A percentile compares a stretch with the other conserved stretches of the same genome.
Evolutionary conservation across 2,797 vertebrate genomes (phyloP).

Genomic region (Spheniscus humboldti): DNA sequence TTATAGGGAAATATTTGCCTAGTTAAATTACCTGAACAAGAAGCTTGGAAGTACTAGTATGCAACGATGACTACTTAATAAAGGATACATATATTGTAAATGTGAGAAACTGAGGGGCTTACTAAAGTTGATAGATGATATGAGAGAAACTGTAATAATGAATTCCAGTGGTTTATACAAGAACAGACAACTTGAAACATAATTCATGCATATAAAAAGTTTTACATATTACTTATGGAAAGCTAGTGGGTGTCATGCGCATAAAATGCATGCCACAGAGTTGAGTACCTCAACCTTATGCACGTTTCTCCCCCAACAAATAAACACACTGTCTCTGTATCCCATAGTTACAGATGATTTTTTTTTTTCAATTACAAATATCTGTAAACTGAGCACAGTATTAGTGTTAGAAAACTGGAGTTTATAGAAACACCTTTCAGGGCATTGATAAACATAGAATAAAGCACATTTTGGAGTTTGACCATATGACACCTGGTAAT

Average conservation of each 20-base stretch:
- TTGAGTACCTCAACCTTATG: background rate
- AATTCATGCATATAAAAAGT: background rate
- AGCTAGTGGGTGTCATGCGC: background rate
- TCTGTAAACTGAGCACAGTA: background rate
- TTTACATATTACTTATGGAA: background rate
- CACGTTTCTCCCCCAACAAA: background rate
- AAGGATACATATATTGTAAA: background rate
- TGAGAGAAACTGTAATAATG: background rate
- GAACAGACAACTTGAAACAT: background rate
- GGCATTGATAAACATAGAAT: background rate
- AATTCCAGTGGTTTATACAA: background rate
- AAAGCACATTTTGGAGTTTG: background rate
- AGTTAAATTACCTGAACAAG: background rate
- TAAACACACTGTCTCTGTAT: background rate
- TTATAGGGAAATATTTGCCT: background rate
- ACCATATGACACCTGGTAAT: background rate
- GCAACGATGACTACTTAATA: background rate
- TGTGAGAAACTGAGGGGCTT: background rate
- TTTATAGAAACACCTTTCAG: background rate
- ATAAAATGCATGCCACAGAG: background rate
- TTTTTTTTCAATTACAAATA: background rate
- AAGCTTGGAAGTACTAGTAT: background rate
- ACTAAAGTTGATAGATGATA: background rate
- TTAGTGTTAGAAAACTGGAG: background rate
- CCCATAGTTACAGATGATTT: background rate